A percentile compares a stretch with the other conserved stretches of the same genome.
Conservation (phyloP, 2,113 vertebrate genomes). For the Hylia prasina region DNA sequence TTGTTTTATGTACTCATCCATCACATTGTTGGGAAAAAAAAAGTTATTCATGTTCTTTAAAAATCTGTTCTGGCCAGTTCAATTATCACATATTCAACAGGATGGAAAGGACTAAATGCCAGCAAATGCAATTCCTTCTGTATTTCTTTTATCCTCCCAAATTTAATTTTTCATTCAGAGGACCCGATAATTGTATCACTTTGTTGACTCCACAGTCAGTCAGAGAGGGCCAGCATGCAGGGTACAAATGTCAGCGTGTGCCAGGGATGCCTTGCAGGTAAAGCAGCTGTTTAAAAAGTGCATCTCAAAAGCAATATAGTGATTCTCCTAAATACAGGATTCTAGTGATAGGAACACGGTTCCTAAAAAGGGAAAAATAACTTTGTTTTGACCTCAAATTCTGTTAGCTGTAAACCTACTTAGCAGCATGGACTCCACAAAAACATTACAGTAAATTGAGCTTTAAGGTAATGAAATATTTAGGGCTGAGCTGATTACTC, state of each 20-base stretch:
- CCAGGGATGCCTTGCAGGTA: background rate
- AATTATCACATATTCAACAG: background rate
- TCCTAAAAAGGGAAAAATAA: background rate
- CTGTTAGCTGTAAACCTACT: constrained; percentile 8
- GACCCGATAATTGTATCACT: background rate
- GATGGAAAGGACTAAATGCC: background rate
- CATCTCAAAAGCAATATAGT: background rate
- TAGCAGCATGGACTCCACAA: constrained; percentile 4
- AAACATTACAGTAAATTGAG: background rate
- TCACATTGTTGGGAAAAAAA: background rate
- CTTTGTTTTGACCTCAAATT: constrained; percentile 31
- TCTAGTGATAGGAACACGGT: background rate
- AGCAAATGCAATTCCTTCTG: background rate
- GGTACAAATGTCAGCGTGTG: background rate
- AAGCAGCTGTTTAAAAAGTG: background rate
- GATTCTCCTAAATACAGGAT: background rate
- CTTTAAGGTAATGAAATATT: constrained; percentile 44
- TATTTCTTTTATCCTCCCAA: background rate
- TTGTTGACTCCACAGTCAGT: background rate
- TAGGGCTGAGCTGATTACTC: constrained; percentile 34
- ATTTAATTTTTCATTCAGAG: background rate
- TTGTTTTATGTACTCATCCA: background rate
- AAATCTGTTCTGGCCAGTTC: background rate
- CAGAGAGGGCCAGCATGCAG: background rate
- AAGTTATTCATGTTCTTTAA: background rate